Base-by-base conservation (phyloP, 2,797 vertebrate species). In the Alca torda region DNA sequence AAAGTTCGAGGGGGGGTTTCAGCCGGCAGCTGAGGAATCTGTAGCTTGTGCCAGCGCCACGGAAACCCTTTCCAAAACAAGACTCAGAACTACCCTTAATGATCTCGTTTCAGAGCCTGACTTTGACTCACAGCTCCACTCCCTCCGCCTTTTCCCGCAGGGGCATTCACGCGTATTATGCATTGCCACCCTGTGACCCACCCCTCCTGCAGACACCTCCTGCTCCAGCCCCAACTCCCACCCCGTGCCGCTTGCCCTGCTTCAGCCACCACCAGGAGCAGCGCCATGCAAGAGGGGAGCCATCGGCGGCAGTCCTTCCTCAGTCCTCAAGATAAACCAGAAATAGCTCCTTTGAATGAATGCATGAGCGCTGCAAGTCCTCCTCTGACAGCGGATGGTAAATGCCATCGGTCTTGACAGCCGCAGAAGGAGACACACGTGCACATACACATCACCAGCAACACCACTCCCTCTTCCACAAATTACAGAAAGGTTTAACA, bases 1-100 rank as follows among this genome's bases (percentile, higher is more conserved):
- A 61, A 93, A 95, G 90, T 94, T 95, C 59, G 20, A 96, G 94
- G 95, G 93, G 96, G 97, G 96, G 92, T 96, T 98, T 98, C 98
- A 98, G 98, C 98, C 95, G 59, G 96, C 98, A 98, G 98, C 98
- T 98, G 98, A 98, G 98, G 98, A 99, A 99, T 99, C 97, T 83
- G 23, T 74, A 83, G 89, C 94, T 82, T 93, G 96, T 98, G 98
- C 98, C 98, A 99, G 98, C 97, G 43, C 90, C 84, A 95, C 98
- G 98, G 98, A 99, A 99, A 98, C 98, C 98, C 98, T 99, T 98
- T 98, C 98, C 98, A 98, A 99, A 99, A 98, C 98, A 98, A 98
- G 97, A 95, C 35, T 83, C 82, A 68, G 80, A 94, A 65, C 92
- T 90, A 63, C 82, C 48, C 85, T 48, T 60, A 79, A 78, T 37